These are phyloP conservation scores for Hyposmocoma kahamanoa DNA, from an alignment of 1,140 invertebrate species.

Conservation along the genomic window DNA sequence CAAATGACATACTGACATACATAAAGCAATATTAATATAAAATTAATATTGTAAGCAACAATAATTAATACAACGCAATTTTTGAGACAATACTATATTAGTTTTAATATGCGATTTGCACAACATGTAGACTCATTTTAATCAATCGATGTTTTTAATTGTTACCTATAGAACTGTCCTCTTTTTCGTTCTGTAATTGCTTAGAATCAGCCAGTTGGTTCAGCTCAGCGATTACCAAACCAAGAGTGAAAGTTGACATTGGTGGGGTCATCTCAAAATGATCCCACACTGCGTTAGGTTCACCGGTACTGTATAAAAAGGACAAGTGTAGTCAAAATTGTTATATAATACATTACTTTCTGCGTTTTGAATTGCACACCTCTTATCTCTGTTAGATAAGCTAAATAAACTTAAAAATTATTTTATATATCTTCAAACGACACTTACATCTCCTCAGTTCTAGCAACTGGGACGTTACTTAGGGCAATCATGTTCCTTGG, in stretches of 20 bases:
- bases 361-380: too few relatives aligned
- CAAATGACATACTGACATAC: too few relatives aligned
- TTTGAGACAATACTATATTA: too few relatives aligned
- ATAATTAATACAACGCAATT: too few relatives aligned
- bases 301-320: conserved; percentile 38
- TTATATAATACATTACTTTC: too few relatives aligned
- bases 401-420: too few relatives aligned
- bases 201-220: conserved; percentile 61
- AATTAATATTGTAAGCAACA: too few relatives aligned
- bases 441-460: conserved; percentile 77
- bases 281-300: conserved; percentile 75
- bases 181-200: conserved; percentile 36
- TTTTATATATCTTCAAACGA: conserved; percentile 3
- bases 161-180: conserved; percentile 50
- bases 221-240: conserved; percentile 86
- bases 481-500: conserved; percentile 75
- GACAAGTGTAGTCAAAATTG: neutral
- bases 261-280: conserved; percentile 82
- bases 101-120: too few relatives aligned
- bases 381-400: too few relatives aligned
- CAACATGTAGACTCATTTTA: too few relatives aligned
- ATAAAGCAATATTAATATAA: too few relatives aligned
- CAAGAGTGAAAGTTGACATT: conserved; percentile 91
- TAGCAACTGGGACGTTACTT: conserved; percentile 78
- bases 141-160: too few relatives aligned